Evolutionary conservation across 2,888 invertebrate species (phyloP), one percentile per base, ranked within the genome.

Genomic region (Eristalis tenax): DNA sequence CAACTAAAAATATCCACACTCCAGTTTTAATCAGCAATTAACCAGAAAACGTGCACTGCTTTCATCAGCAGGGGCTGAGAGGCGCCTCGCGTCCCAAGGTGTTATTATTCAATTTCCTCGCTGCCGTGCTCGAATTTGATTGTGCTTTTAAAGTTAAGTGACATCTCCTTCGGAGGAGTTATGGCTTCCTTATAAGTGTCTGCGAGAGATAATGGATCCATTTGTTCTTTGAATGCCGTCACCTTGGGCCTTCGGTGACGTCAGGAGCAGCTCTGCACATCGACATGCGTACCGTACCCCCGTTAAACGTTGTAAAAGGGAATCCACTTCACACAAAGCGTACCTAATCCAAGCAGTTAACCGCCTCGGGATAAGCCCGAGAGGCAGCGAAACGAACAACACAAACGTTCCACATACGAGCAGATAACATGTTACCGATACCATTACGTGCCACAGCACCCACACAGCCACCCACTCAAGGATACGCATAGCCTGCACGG

Each of bases 11-110:
- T 76, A 63, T 63, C 50, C 63, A 4, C 68, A 8, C 76, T 69
- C 35, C 61, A 69, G 61, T 63, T 69, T 77, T 77, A 77, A 77
- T 69, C 77, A 77, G 68, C 77, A 69, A 68, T 69, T 68, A 61
- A n/a, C 50, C 32, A 38, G 38, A 22, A 38, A 65, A 35, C 32
- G 43, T 35, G 77, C 61, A 69, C 63, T 22, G 35, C 23, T 32
- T 8, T 32, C 23, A 10, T 8, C 18, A 35, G 63, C n/a, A 8
- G n/a, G n/a, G 2, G 10, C 8, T 6, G 28, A 5, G 8, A 10
- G 5, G 32, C n/a, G 22, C 23, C 18, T 18, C 22, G 22, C 32
- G 69, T 61, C 63, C 13, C 69, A 70, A 50, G 77, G 69, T 69
- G 69, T 56, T 78, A 28, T 70, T 78, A 78, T 78, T 78, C 35